Evolutionary conservation across 2,888 invertebrate genomes (phyloP).

Genomic region (Balanococcus diminutus): DNA sequence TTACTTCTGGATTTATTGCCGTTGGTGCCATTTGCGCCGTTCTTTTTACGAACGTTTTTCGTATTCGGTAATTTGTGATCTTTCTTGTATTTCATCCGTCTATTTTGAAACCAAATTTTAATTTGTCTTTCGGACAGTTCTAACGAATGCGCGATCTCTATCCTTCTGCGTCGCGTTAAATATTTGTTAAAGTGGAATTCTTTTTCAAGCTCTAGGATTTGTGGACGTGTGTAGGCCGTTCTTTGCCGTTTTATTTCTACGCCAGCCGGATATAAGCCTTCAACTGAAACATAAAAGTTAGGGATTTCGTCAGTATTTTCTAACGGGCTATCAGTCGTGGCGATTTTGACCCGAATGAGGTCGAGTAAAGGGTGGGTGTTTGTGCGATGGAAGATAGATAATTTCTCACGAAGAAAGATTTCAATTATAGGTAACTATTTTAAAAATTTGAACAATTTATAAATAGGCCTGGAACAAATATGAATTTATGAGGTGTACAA

Average conservation of each 20-base stretch:
- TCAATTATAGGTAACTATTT: too few species aligned
- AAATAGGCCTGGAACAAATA: too few species aligned
- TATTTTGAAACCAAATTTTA: constrained; percentile 87
- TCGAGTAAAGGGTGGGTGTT: not conserved
- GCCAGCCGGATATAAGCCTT: constrained; percentile 36
- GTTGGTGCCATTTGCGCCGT: not conserved
- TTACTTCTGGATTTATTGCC: constrained; percentile 16
- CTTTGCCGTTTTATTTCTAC: constrained; percentile 70
- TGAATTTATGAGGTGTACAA: too few species aligned
- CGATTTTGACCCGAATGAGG: not conserved
- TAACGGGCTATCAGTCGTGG: not conserved
- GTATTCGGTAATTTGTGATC: constrained; percentile 89
- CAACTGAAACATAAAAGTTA: constrained; percentile 47
- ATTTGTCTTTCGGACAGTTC: constrained; percentile 90
- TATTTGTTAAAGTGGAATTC: constrained; percentile 98
- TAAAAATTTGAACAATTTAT: too few species aligned
- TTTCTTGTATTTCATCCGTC: constrained; percentile 86
- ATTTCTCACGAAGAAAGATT: too few species aligned
- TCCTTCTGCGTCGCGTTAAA: constrained; percentile 89
- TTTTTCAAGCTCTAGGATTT: constrained; percentile 95
- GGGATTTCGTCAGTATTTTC: not conserved
- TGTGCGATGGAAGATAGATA: not conserved
- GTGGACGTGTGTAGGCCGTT: constrained; percentile 96
- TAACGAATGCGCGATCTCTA: constrained; percentile 96
- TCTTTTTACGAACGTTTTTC: constrained; percentile 76